phyloP scores from a whole-genome alignment of 2,797 vertebrate genomes.

The Eulemur coronatus region DNA sequence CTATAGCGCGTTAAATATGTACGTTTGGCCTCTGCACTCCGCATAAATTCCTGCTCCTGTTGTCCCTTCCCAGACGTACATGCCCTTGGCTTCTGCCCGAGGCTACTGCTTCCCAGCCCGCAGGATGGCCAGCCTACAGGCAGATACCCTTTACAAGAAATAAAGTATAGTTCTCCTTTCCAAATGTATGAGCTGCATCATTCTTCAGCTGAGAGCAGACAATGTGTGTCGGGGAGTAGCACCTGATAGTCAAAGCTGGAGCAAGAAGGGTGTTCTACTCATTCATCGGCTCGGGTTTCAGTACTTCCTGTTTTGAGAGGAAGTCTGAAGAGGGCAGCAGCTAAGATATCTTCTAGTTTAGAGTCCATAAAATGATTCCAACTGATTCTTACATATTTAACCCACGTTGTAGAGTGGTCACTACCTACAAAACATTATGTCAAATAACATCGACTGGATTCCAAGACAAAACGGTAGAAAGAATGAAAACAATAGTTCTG shows the following conservation, averaged over 20 bases:
- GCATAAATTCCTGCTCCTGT: neutral
- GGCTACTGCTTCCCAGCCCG: too few species aligned
- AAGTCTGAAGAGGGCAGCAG: too few species aligned
- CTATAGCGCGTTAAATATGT: too few species aligned
- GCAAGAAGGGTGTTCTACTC: too few species aligned
- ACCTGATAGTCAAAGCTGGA: neutral
- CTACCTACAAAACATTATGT: rapidly evolving
- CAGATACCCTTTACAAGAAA: neutral
- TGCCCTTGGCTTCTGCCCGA: too few species aligned
- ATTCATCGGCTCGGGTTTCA: too few species aligned
- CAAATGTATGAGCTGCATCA: neutral
- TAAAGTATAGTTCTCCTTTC: neutral
- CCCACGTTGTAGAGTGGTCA: too few species aligned
- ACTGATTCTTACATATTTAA: neutral
- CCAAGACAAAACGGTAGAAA: neutral
- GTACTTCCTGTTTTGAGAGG: neutral
- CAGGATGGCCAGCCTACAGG: neutral
- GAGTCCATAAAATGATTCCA: neutral
- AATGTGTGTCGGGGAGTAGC: neutral
- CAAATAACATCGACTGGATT: neutral
- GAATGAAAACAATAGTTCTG: neutral
- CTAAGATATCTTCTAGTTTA: neutral
- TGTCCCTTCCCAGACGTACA: neutral
- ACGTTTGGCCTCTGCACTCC: neutral
- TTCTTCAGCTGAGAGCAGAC: neutral